A percentile compares a stretch with the other conserved stretches of the same genome.
These are phyloP conservation scores for Butastur rufipennis DNA, from an alignment of 2,113 vertebrate genomes.

Conservation along the genomic window DNA sequence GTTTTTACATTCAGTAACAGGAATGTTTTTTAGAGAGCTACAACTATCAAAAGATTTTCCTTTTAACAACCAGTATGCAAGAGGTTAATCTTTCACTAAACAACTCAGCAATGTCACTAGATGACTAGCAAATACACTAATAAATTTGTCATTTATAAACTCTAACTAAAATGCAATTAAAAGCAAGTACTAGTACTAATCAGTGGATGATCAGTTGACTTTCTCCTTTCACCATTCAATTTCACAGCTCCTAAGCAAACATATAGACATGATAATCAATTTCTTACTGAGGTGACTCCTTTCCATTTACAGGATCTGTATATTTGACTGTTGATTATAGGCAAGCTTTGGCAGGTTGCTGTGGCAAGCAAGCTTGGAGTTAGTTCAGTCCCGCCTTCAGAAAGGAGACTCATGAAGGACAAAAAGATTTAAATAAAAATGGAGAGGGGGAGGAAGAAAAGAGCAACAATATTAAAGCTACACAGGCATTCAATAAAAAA, in stretches of 20 bases:
- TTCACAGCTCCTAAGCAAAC: not conserved
- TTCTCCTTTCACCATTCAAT: not conserved
- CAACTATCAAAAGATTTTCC: not conserved
- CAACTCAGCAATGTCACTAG: not conserved
- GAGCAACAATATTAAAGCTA: not conserved
- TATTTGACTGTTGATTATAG: slow-evolving; percentile 46
- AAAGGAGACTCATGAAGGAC: slow-evolving; percentile 52
- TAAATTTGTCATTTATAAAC: not conserved
- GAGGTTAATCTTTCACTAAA: not conserved
- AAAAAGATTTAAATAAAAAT: slow-evolving; percentile 27
- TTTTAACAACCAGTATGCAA: not conserved
- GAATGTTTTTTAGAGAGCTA: not conserved
- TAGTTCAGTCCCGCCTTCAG: slow-evolving; percentile 43
- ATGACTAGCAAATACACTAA: not conserved
- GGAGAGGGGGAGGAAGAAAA: not conserved
- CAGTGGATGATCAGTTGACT: not conserved
- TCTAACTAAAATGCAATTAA: not conserved
- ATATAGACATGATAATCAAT: not conserved
- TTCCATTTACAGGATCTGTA: slow-evolving; percentile 34
- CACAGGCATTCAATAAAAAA: not conserved
- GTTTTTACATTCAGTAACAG: not conserved
- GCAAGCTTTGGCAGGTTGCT: slow-evolving; percentile 71
- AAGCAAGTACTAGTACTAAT: not conserved
- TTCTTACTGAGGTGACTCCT: slow-evolving; percentile 11
- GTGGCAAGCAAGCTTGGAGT: slow-evolving; percentile 33